Evolutionary conservation across 2,888 invertebrate genomes (phyloP).

Genomic region (Andrena bicolor): DNA sequence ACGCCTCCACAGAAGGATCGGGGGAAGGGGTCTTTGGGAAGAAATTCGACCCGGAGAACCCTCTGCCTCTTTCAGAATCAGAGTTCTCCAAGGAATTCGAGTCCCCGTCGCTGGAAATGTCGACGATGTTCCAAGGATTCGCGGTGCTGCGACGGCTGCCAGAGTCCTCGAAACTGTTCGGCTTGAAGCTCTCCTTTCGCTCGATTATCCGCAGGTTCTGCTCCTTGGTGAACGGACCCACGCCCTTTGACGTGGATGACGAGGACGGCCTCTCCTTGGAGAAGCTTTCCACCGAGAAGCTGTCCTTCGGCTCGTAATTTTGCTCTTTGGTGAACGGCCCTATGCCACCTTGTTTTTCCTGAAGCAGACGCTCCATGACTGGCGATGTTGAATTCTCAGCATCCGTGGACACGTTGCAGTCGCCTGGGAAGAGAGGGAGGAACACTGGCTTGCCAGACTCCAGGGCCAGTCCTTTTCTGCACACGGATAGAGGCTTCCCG

Average conservation of each 20-base stretch:
- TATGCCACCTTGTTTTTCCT: constrained; percentile 73
- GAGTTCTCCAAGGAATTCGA: constrained; percentile 81
- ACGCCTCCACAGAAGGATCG: constrained; percentile 17
- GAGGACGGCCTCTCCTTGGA: constrained; percentile 61
- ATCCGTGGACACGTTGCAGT: constrained; percentile 90
- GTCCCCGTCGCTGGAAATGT: constrained; percentile 78
- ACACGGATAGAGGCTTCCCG: constrained; percentile 93
- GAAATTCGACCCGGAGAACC: constrained; percentile 76
- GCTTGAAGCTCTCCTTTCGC: constrained; percentile 54
- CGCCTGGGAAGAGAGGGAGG: constrained; percentile 91
- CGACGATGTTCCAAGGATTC: constrained; percentile 80
- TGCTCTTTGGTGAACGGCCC: constrained; percentile 81
- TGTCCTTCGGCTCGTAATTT: constrained; percentile 76
- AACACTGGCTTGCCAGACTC: constrained; percentile 91
- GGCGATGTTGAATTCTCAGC: constrained; percentile 67
- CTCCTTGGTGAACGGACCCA: constrained; percentile 82
- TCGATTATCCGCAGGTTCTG: constrained; percentile 74
- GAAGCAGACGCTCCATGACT: constrained; percentile 57
- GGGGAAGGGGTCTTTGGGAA: constrained; percentile 54
- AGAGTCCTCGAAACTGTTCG: constrained; percentile 44
- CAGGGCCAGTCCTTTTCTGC: constrained; percentile 91
- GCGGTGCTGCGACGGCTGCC: constrained; percentile 55
- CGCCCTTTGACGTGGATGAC: constrained; percentile 65
- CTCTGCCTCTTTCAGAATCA: constrained; percentile 79
- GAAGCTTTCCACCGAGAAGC: constrained; percentile 48